Evolutionary conservation across 2,113 vertebrate genomes (phyloP).

Genomic region (Hydrochoerus hydrochaeris): DNA sequence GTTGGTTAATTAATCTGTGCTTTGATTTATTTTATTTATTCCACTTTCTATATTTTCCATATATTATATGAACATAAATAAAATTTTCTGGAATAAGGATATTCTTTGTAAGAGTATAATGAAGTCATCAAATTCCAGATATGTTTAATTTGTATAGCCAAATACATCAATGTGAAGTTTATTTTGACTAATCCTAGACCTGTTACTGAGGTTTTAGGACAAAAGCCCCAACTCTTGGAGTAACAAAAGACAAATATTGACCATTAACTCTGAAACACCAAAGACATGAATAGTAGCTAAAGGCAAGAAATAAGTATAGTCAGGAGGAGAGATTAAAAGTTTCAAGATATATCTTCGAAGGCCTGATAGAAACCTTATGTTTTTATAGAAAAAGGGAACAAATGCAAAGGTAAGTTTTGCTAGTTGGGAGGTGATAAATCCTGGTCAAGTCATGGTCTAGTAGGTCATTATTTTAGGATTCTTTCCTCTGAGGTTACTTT

Average conservation of each 20-base stretch:
- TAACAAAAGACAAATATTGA: background rate
- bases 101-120: background rate
- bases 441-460: background rate
- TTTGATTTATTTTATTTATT: background rate
- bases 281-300: background rate
- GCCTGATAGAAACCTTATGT: background rate
- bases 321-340: background rate
- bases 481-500: background rate
- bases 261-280: background rate
- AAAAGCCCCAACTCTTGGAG: background rate
- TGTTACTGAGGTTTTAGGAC: background rate
- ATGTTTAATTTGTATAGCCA: background rate
- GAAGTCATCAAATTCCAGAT: background rate
- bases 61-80: background rate
- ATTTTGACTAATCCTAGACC: background rate
- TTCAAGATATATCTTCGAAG: background rate
- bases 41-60: background rate
- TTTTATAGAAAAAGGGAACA: background rate
- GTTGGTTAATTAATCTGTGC: background rate
- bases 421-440: background rate
- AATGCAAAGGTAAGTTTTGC: background rate
- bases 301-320: background rate
- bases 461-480: background rate
- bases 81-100: background rate
- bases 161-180: background rate